Evolutionary conservation across 2,888 invertebrate genomes (phyloP), one percentile per base, ranked within the genome.

Genomic region (Eristalis arbustorum): DNA sequence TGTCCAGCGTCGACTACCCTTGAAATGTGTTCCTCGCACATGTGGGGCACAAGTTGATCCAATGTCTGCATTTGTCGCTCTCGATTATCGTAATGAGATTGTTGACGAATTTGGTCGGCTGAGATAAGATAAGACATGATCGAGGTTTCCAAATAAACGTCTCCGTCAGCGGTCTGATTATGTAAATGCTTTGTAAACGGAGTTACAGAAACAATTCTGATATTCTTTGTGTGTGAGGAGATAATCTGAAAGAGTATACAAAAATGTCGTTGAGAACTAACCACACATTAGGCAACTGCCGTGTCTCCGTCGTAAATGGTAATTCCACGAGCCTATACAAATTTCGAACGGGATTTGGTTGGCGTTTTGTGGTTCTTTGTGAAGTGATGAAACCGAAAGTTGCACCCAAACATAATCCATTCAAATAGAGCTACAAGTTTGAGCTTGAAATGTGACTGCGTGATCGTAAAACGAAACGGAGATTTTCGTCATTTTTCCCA

Each of bases 101-200:
- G n/a, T 57, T 6, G 23, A 34, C 61, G 42, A 14, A 31, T 14
- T 31, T 68, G 68, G 42, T 62, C 25, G 23, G 34, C 10, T 11
- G 2, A 11, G 77, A 77, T 77, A 77, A 77, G 69, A 77, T 77
- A 77, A 71, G 63, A 63, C 71, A 40, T 49, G 63, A 31, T 14
- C 25, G 18, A 71, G 25, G 25, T 40, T n/a, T 40, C 3, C 64
- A 40, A 37, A 25, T 59, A 49, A 18, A 49, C 49, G 14, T 59
- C 25, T 31, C 8, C 31, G 8, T 8, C 31, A 10, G 8, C 31
- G 8, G 8, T 31, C 31, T 1, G 11, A 6, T 22, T 23, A 11
- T 63, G 59, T 59, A 59, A 59, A 59, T 25, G 13, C 10, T 59
- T 13, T 6, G 42, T 25, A 59, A 59, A 59, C 59, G 25, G 57